phyloP scores from a whole-genome alignment of 2,113 vertebrate genomes.

The Lepus timidus region DNA sequence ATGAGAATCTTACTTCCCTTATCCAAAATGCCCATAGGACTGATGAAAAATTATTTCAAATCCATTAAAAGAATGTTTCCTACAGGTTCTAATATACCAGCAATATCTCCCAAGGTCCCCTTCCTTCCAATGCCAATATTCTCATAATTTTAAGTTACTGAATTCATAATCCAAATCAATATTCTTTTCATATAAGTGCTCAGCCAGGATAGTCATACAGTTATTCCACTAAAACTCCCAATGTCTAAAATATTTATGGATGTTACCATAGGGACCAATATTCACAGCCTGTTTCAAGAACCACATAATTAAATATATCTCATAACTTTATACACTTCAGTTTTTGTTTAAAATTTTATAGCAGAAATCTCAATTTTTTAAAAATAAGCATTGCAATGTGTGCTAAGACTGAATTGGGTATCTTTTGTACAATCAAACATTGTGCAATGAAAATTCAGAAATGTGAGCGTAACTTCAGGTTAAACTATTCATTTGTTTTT shows the following conservation, averaged over 20 bases:
- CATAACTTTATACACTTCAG: slow-evolving; percentile 20
- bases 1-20: slow-evolving; percentile 32
- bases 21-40: neutral
- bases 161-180: slow-evolving; percentile 71
- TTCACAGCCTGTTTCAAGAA: slow-evolving; percentile 52
- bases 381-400: neutral
- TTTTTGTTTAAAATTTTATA: slow-evolving; percentile 63
- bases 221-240: slow-evolving; percentile 58
- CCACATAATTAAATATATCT: slow-evolving; percentile 42
- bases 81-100: slow-evolving; percentile 51
- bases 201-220: neutral
- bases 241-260: slow-evolving; percentile 68
- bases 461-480: neutral
- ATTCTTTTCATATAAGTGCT: slow-evolving; percentile 62
- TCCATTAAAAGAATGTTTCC: slow-evolving; percentile 48
- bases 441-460: neutral
- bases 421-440: neutral
- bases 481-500: slow-evolving; percentile 4
- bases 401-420: neutral
- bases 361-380: slow-evolving; percentile 1
- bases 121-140: neutral
- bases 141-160: slow-evolving; percentile 70
- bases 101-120: slow-evolving; percentile 29
- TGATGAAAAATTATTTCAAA: slow-evolving; percentile 44
- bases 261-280: slow-evolving; percentile 43